Evolutionary conservation across 2,797 vertebrate genomes (phyloP).

Genomic region (Cottoperca gobio): DNA sequence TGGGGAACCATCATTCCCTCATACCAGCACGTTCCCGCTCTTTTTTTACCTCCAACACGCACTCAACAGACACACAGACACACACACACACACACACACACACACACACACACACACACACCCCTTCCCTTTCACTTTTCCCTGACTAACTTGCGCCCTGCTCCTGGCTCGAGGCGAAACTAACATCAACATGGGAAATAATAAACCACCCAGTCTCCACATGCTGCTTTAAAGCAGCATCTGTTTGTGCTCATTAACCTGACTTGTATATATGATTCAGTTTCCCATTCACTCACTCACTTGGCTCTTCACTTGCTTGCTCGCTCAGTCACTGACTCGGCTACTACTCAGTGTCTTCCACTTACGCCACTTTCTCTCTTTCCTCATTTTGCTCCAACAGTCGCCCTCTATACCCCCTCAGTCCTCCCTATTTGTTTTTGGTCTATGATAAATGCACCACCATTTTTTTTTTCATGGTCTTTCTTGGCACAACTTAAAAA

Average conservation of each 20-base stretch:
- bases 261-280: conserved; percentile 57
- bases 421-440: conserved; percentile 39
- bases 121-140: conserved; percentile 53
- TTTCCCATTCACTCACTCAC: conserved; percentile 57
- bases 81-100: conserved; percentile 25
- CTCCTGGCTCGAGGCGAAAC: conserved; percentile 48
- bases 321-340: conserved; percentile 25
- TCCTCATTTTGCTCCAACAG: conserved; percentile 17
- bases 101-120: no score
- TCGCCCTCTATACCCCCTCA: conserved; percentile 2
- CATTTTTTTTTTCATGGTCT: conserved; percentile 78
- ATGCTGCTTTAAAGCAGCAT: conserved; percentile 45
- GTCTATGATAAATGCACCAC: conserved; percentile 72
- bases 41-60: conserved; percentile 53
- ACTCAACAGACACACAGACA: conserved; percentile 12
- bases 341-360: conserved; percentile 26
- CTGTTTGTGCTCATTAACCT: conserved; percentile 69
- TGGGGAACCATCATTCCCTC: conserved; percentile 84
- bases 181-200: conserved; percentile 66
- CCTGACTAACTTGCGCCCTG: conserved; percentile 25
- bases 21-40: conserved; percentile 78
- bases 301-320: conserved; percentile 30
- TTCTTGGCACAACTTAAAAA: conserved; percentile 88
- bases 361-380: background rate
- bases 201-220: conserved; percentile 51